These are phyloP conservation scores for Morbakka virulenta DNA, from an alignment of 30 jellyfish, hydroid and myxozoan genomes.

Conservation along the genomic window DNA sequence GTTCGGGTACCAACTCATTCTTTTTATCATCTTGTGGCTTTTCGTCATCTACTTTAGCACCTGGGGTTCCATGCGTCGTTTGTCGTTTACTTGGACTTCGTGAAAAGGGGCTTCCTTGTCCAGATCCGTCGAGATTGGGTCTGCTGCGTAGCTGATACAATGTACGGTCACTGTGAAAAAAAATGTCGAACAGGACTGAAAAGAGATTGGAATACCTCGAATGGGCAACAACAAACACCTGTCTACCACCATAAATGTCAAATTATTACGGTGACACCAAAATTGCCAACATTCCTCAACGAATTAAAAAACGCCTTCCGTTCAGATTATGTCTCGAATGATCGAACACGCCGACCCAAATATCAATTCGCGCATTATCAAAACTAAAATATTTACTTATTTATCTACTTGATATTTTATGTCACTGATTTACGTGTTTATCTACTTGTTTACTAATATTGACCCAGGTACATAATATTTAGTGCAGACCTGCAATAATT, in stretches of 20 bases:
- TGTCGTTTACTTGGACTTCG: constrained; percentile 74
- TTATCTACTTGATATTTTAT: too few species aligned
- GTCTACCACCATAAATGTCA: background rate
- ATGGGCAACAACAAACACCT: background rate
- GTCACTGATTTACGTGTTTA: too few species aligned
- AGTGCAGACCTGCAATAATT: too few species aligned
- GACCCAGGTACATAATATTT: too few species aligned
- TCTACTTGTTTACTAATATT: too few species aligned
- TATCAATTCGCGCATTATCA: too few species aligned
- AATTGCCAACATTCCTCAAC: too few species aligned
- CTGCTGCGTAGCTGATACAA: constrained; percentile 64
- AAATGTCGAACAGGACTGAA: background rate
- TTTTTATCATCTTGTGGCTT: constrained; percentile 7
- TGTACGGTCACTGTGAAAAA: constrained; percentile 71
- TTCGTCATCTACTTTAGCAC: constrained; percentile 5
- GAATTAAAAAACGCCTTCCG: too few species aligned
- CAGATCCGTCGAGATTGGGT: constrained; percentile 24
- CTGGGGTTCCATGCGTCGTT: background rate
- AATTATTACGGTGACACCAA: too few species aligned
- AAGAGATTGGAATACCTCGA: background rate
- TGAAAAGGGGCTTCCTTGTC: constrained; percentile 7
- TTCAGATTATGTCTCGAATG: too few species aligned
- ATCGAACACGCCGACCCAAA: too few species aligned
- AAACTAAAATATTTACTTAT: too few species aligned
- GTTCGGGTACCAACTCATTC: constrained; percentile 22